phyloP scores from a whole-genome alignment of 2,888 invertebrate species.

The Sussaba pulchella region DNA sequence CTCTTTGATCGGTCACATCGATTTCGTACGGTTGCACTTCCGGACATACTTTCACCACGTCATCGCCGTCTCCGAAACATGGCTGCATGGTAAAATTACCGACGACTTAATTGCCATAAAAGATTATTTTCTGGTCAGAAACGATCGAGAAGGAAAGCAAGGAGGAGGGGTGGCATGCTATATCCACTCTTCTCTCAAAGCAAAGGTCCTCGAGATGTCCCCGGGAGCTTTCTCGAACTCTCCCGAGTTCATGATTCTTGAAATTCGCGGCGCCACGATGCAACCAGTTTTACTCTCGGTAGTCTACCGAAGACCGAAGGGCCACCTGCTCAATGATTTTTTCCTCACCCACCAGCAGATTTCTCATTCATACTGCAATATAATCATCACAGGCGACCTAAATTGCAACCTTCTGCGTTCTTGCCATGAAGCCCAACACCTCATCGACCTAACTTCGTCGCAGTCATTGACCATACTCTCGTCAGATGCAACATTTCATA shows the following conservation, averaged over 20 bases:
- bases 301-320: constrained; percentile 36
- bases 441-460: neutral
- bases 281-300: neutral
- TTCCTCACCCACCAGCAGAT: neutral
- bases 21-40: too few relatives aligned
- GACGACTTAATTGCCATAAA: too few relatives aligned
- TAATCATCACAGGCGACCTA: constrained; percentile 20
- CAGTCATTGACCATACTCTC: neutral
- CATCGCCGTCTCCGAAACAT: too few relatives aligned
- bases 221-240: neutral
- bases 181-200: constrained; percentile 44
- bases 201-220: neutral
- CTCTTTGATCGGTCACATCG: too few relatives aligned
- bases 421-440: neutral
- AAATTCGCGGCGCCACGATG: neutral
- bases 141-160: too few relatives aligned
- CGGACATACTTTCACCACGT: too few relatives aligned
- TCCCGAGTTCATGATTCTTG: constrained; percentile 31
- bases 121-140: too few relatives aligned
- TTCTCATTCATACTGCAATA: constrained; percentile 13
- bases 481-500: neutral
- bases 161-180: constrained; percentile 37
- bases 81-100: neutral
- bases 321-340: neutral
- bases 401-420: constrained; percentile 15